Conservation (phyloP, 92 coral and sea anemone genomes). For the Muricea muricata region DNA sequence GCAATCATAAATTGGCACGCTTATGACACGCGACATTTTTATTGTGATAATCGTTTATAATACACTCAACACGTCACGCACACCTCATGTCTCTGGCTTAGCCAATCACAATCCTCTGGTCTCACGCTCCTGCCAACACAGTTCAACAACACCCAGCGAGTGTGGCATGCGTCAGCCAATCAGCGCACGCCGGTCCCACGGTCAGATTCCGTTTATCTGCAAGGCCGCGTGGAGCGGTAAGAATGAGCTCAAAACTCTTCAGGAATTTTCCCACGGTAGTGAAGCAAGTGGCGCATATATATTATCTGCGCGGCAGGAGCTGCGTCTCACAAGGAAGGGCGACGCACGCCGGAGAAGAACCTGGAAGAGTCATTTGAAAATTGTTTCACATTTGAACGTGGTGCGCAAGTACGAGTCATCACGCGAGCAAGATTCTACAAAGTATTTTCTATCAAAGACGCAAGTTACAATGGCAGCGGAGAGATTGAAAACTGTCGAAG, state of each 20-base stretch:
- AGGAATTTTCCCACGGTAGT: slow-evolving; percentile 43
- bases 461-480: slow-evolving; percentile 6
- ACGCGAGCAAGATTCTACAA: not conserved
- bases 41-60: slow-evolving; percentile 54
- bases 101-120: slow-evolving; percentile 33
- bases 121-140: slow-evolving; percentile 47
- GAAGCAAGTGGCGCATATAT: slow-evolving; percentile 28
- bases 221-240: slow-evolving; percentile 41
- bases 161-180: slow-evolving; percentile 68
- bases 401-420: not conserved
- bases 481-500: slow-evolving; percentile 19
- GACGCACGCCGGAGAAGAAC: slow-evolving; percentile 9
- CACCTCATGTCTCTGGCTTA: not conserved
- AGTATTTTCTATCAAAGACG: not conserved
- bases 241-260: slow-evolving; percentile 26
- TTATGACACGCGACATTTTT: slow-evolving; percentile 46
- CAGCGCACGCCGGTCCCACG: slow-evolving; percentile 83
- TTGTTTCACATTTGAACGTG: not conserved
- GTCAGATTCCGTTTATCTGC: slow-evolving; percentile 57
- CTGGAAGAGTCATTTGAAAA: not conserved
- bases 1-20: slow-evolving; percentile 38
- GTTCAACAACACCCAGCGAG: slow-evolving; percentile 46
- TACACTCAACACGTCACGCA: slow-evolving; percentile 37
- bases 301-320: slow-evolving; percentile 36
- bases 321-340: slow-evolving; percentile 16